A percentile compares a stretch with the other conserved stretches of the same genome.
phyloP scores from a whole-genome alignment of 2,113 vertebrate genomes.

The Ceyx margarethae region DNA sequence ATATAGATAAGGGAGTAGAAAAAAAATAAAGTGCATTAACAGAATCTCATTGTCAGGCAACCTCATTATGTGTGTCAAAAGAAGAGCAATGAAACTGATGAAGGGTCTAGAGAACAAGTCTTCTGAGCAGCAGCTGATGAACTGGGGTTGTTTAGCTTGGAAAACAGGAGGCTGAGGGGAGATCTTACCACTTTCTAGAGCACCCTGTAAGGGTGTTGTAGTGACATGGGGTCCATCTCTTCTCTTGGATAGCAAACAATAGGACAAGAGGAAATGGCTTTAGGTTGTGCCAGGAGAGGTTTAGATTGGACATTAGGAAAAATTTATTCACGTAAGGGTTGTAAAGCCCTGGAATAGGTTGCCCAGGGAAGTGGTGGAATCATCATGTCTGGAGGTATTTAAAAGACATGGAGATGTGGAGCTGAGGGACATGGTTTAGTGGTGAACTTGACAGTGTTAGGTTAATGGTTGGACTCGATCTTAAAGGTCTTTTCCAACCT shows the following conservation, averaged over 20 bases:
- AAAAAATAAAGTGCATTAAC: neutral
- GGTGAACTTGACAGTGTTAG: neutral
- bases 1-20: neutral
- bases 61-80: neutral
- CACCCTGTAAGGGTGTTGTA: neutral
- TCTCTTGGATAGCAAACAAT: rapidly evolving
- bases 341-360: neutral
- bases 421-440: neutral
- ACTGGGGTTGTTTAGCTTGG: neutral
- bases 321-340: neutral
- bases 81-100: neutral
- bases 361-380: neutral
- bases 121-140: neutral
- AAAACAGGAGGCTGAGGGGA: neutral
- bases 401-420: neutral
- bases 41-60: neutral
- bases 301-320: neutral
- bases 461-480: neutral
- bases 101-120: neutral
- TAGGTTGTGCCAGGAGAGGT: neutral
- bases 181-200: neutral
- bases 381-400: neutral
- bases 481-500: neutral
- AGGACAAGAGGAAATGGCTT: neutral
- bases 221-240: neutral